Evolutionary conservation across 2,888 invertebrate species (phyloP), one percentile per base, ranked within the genome.

Genomic region (Orgyia antiqua): DNA sequence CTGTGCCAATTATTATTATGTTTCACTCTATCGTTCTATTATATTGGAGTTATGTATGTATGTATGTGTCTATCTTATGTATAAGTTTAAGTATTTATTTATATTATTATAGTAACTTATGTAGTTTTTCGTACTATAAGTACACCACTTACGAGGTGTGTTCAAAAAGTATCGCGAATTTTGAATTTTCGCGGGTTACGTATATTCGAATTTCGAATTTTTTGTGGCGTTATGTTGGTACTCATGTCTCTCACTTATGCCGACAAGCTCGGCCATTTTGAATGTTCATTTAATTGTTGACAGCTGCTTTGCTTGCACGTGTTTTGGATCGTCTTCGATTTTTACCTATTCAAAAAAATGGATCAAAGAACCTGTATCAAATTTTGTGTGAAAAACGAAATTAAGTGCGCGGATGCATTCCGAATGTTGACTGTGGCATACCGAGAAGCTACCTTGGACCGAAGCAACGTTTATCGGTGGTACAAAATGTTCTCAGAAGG

Each of bases 381-480:
- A 33, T 35, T 41, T 41, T 38, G 31, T 24, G 24, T 36, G 17
- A 39, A 36, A 40, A 36, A 34, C 27, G 7, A 40, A 36, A 36
- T 33, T 10, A 40, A 37, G 31, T 37, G 36, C 28, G 31, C 28
- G 29, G 33, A n/a, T 15, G 33, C 36, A 39, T 36, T 33, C 27
- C 28, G 29, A 34, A 41, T 37, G 34, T 31, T 41, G 29, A 37
- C 23, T 30, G 33, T 30, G 37, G 27, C 27, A 30, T 29, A 27
- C 7, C n/a, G n/a, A n/a, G n/a, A n/a, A n/a, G n/a, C n/a, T n/a
- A n/a, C n/a, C n/a, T n/a, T n/a, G n/a, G n/a, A n/a, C n/a, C n/a
- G 15, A 15, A 15, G 15, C 6, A 15, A 15, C 15, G 15, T 15
- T 15, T 15, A 15, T 15, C 15, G 6, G 15, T 15, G 15, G 15